Base-by-base conservation (phyloP, 2,888 invertebrate genomes). In the Sclerodermus sp. region DNA sequence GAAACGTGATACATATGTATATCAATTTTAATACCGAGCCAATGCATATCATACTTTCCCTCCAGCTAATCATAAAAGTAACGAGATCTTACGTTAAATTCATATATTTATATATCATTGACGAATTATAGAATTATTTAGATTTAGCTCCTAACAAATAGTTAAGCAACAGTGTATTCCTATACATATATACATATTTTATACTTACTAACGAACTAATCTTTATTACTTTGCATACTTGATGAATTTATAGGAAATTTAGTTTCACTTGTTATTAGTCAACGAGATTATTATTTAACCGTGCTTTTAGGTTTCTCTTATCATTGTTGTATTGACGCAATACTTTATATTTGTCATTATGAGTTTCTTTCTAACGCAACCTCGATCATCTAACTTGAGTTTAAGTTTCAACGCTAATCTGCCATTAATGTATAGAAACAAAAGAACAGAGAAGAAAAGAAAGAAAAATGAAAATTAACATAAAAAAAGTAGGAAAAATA, bases 41-140 rank as follows among this genome's bases (percentile, higher is more conserved):
- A 61, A 62, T 67, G 67, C 69, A 70, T 70, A 68, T 71, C 68
- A 70, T 65, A 64, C 53, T 67, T 57, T 68, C 66, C 62, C 61
- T 68, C 60, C 65, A 60, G 53, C 52, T 53, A 52, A 56, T 58
- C 55, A 47, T 54, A 49, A 47, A 43, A 34, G 57, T 57, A 60
- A 53, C 49, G 53, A 59, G 51, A 53, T 51, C 46, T 56, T 65
- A 56, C 54, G 53, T 60, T 62, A 51, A 54, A 59, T 59, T 45
- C 47, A 55, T 57, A 55, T 64, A 58, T 45, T 55, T 60, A 55
- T 60, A 52, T 58, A 64, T 60, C 51, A 55, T 59, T 63, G 63
- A 67, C 49, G 54, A 64, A 58, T 58, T 66, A n/a, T n/a, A 66
- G 55, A 57, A 55, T 60, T 61, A 64, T 59, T 64, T 65, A 60